Base-by-base conservation (phyloP, 2,797 vertebrate genomes). In the Nannoperca australis region DNA sequence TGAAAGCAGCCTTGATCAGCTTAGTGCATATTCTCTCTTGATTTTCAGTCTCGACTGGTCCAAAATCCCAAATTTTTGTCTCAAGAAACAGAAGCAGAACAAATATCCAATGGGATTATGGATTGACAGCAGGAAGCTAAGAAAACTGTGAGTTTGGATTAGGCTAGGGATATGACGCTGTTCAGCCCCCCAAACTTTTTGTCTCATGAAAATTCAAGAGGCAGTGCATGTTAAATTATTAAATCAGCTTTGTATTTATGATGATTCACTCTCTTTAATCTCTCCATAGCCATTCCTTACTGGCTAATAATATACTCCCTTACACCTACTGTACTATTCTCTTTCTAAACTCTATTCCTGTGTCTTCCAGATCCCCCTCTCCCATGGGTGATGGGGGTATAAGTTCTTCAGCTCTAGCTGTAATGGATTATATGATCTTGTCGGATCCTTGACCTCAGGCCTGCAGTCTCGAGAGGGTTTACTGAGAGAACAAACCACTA, bases 1-100 rank as follows among this genome's bases (percentile, higher is more conserved):
- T 77, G 62, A 86, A 86, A 82, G 78, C 76, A 50, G 63, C 78
- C 67, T 59, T 67, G 47, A 81, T 84, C 69, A 47, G 64, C 67
- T 81, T 50, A 6, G 47, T 30, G 59, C 63, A 59, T 38, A 58
- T 72, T 75, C 61, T 55, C 38, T 58, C 60, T 22, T 30, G 45
- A 58, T 59, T 59, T 68, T 68, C 51, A 32, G 11, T 82, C 66
- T 69, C 5, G 2, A 7, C 34, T 5, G 15, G 30, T 64, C 69
- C 30, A 30, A 73, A 76, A 61, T 2, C 58, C 38, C n/a, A n/a
- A 13, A 22, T 68, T 85, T 80, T 60, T 20, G 27, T 60, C 63
- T 53, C 22, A 9, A 56, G 53, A 71, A 68, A 50, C 62, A 27
- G 2, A 71, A 50, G 54, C 18, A 45, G 38, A 51, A 32, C 54